Conservation (phyloP, 2,797 vertebrate species). For the Phalloptychus januarius region DNA sequence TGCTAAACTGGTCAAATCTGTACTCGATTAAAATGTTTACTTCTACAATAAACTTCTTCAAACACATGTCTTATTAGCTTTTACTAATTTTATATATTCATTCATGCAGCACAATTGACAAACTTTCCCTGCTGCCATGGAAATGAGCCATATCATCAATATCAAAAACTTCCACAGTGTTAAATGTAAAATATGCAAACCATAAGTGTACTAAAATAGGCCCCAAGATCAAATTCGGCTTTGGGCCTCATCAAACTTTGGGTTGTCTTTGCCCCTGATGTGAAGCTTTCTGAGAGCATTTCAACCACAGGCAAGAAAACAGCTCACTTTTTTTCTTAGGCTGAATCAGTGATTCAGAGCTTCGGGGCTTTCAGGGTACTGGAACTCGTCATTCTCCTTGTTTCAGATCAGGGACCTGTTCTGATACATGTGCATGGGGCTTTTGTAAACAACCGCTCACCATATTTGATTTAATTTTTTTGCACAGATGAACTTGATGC, state of each 20-base stretch:
- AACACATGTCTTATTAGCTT: not conserved
- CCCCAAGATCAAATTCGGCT: not conserved
- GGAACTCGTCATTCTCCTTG: conserved; percentile 17
- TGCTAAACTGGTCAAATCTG: not conserved
- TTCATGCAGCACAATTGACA: not conserved
- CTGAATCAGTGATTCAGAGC: conserved; percentile 71
- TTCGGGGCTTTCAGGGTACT: conserved; percentile 83
- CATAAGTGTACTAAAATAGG: not conserved
- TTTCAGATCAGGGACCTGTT: conserved; percentile 9
- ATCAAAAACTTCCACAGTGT: not conserved
- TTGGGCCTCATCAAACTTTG: not conserved
- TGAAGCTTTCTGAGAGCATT: conserved; percentile 47
- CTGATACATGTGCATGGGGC: not conserved
- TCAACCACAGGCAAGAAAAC: conserved; percentile 44
- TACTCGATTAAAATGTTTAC: not conserved
- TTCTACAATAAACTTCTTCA: not conserved
- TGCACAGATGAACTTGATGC: not conserved
- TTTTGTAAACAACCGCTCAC: not conserved
- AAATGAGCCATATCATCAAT: not conserved
- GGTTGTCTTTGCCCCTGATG: conserved; percentile 12
- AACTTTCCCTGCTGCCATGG: not conserved
- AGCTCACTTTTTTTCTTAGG: conserved; percentile 47
- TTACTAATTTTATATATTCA: not conserved
- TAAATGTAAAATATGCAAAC: not conserved
- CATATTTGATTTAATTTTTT: too few relatives aligned